Base-by-base conservation (phyloP, 2,888 invertebrate genomes). In the Diploptera punctata region DNA sequence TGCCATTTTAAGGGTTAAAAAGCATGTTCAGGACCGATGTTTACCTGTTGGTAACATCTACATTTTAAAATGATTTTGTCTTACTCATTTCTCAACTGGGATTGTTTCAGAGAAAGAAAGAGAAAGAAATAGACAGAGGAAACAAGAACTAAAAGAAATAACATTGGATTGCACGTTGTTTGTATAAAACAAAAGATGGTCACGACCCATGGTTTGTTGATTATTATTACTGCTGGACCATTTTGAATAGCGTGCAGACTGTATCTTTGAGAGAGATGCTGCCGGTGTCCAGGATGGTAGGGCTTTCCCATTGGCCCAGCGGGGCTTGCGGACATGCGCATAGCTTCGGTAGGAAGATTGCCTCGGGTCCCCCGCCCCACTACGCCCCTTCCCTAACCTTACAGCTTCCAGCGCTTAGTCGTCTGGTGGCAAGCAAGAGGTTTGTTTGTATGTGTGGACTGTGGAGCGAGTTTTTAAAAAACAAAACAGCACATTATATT, bases 321-420 rank as follows among this genome's bases (percentile, higher is more conserved):
- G 26, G 57, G 29, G 57, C 16, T 29, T 16, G 13, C 31, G 57
- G 57, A 57, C 57, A 57, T 57, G 57, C 57, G 57, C 57, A 57
- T 57, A 57, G 21, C 57, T 57, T 4, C 31, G 29, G 57, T 29
- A 57, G 57, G 57, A 57, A 57, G 57, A 57, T 57, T 57, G 57
- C 57, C 57, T 38, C 16, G 38, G 44, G 65, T 43, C 44, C 57
- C 21, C 33, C 68, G 68, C 18, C 29, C 49, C 47, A 5, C 68
- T 24, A n/a, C 68, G 31, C 52, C 38, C 68, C 52, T 13, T 38
- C 33, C 38, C 57, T 1, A 26, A 57, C 38, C 18, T 24, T 38
- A n/a, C 57, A 68, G 68, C 68, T 68, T 68, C 68, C 57, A 54
- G 68, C 57, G 21, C 57, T 57, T 57, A 57, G 57, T 57, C 29